Percentiles rank a stretch among this genome's conserved stretches.
Conservation (phyloP, 2,888 invertebrate genomes). For the Agapetus fuscipes region DNA sequence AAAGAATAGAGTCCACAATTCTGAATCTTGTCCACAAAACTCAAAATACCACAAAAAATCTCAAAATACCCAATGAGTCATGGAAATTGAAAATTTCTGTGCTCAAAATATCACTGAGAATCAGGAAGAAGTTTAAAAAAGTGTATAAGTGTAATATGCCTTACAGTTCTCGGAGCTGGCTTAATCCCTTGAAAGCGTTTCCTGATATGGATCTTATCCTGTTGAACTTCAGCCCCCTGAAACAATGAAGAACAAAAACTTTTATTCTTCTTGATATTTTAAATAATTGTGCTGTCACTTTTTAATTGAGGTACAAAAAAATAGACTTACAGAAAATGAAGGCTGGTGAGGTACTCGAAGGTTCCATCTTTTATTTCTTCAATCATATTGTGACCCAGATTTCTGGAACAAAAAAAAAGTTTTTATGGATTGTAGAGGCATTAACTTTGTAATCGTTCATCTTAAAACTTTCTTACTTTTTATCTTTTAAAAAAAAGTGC, state of each 20-base stretch:
- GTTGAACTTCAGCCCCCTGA: constrained; percentile 33
- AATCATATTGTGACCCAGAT: constrained; percentile 37
- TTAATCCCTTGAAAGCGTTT: constrained; percentile 35
- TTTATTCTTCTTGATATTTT: constrained; percentile 12
- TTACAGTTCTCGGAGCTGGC: constrained; percentile 42
- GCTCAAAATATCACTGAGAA: too few relatives aligned
- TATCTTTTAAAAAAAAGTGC: background rate
- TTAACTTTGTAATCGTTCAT: too few relatives aligned
- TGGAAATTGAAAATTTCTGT: too few relatives aligned
- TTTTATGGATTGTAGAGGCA: background rate
- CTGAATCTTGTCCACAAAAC: too few relatives aligned
- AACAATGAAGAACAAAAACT: constrained; percentile 12
- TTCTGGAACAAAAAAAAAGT: constrained; percentile 27
- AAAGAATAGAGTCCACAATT: too few relatives aligned
- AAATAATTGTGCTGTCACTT: too few relatives aligned
- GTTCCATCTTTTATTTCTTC: constrained; percentile 34
- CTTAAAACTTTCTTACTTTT: constrained; percentile 19
- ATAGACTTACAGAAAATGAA: constrained; percentile 44
- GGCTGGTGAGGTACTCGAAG: constrained; percentile 34
- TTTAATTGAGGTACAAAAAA: too few relatives aligned
- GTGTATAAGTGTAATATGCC: constrained; percentile 29
- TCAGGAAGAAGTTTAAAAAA: too few relatives aligned
- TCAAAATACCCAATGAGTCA: too few relatives aligned
- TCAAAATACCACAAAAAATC: too few relatives aligned
- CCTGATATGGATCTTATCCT: constrained; percentile 33